Evolutionary conservation across 2,113 vertebrate species (phyloP), one percentile per base, ranked within the genome.

Genomic region (Percina caprodes): DNA sequence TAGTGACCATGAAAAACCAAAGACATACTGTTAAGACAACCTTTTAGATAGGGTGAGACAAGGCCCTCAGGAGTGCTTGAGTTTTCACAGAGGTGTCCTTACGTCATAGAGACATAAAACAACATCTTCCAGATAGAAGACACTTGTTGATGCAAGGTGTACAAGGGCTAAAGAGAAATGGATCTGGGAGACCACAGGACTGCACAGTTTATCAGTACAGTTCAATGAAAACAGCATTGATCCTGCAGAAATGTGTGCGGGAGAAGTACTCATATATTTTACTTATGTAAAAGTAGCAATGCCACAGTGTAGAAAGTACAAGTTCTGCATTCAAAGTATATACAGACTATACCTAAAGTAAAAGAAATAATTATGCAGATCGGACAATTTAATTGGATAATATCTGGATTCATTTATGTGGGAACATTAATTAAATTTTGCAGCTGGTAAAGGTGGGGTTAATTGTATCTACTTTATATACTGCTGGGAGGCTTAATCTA

Each of bases 1-100:
- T 76, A 80, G 61, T 30, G 49, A 61, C 71, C 71, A 55, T 81
- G 75, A 77, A 89, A 77, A 84, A 48, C n/a, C 67, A 67, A 71
- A 60, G 81, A 80, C 60, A 55, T 46, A 61, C 42, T 69, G 69
- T 46, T 12, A 77, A 83, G 45, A 62, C 80, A 75, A 68, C 80
- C 71, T 76, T 88, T 90, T 75, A 89, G 81, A 87, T 87, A 75
- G 76, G 83, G 73, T 70, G 76, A 77, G 80, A 84, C 56, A 69
- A 81, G 70, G 63, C 86, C 70, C 77, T 12, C 39, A 60, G 48
- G 88, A 51, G 79, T 61, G 62, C 74, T 90, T 60, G 63, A 61
- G 69, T 75, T 82, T 85, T 68, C 33, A 83, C 65, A 39, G 77
- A 58, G 5, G 19, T 49, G 21, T 54, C 49, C 56, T 86, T 58